Percentiles rank a stretch among this genome's conserved stretches.
These are phyloP conservation scores for Oriolus oriolus DNA, from an alignment of 2,113 vertebrate genomes.

Conservation along the genomic window DNA sequence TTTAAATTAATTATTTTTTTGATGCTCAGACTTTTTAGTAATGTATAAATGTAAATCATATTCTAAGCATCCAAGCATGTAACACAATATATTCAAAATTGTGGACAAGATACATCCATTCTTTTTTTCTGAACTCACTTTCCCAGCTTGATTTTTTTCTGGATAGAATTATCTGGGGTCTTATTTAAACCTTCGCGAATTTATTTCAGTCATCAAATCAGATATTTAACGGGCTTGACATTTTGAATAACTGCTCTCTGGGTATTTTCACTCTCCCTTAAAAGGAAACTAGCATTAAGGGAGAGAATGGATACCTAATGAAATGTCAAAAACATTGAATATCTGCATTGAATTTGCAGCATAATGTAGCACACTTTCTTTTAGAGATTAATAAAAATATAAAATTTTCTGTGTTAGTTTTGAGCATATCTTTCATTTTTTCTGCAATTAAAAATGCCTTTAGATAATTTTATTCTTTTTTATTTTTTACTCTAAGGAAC, in stretches of 20 bases:
- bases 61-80: not conserved
- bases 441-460: not conserved
- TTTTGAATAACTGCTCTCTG: slow-evolving; percentile 16
- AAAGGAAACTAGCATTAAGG: not conserved
- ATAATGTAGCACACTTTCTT: not conserved
- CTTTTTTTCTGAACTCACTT: not conserved
- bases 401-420: not conserved
- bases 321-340: not conserved
- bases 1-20: not conserved
- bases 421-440: not conserved
- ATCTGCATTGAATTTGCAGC: not conserved
- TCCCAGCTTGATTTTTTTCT: not conserved
- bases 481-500: not conserved
- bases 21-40: not conserved
- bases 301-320: not conserved
- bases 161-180: not conserved
- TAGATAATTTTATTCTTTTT: not conserved
- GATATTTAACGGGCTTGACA: slow-evolving; percentile 19
- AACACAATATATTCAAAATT: not conserved
- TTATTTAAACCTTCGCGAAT: not conserved
- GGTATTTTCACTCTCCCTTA: not conserved
- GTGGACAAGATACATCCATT: not conserved
- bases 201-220: not conserved
- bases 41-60: not conserved
- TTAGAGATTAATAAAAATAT: not conserved